Evolutionary conservation across 2,797 vertebrate genomes (phyloP), one percentile per base, ranked within the genome.

Genomic region (Columba guinea): DNA sequence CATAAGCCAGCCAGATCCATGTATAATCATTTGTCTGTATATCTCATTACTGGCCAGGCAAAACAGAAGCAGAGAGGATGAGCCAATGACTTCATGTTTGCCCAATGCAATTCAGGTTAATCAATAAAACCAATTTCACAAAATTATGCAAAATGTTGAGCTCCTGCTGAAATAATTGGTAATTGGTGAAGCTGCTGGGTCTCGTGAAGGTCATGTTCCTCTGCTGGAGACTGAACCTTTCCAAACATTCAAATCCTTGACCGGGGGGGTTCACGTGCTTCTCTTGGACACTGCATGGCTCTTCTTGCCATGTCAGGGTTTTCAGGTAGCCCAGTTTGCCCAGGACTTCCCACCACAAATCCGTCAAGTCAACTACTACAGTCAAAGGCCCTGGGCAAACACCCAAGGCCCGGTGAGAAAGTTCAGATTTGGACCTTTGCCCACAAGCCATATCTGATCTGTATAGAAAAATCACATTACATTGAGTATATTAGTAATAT

Each of bases 231-330:
- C 1, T 7, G 55, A 76, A 26, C 23, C 51, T 52, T 84, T 34
- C 28, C 21, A 34, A 14, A 35, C 27, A 23, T 9, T 32, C 56
- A 70, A 77, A 62, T 51, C 53, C 68, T 77, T 52, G 64, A 13
- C 13, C 0, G 0, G 3, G 37, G 30, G 11, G 23, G 34, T 37
- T 39, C 13, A 3, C 3, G 0, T 21, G 24, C n/a, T 71, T 58
- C 64, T 37, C 35, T 21, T 37, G 35, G 44, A 6, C 10, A 0
- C 14, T 7, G 13, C 44, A 16, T 24, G 21, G 65, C 41, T 62
- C 16, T 49, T 46, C 53, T 78, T 24, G 41, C 63, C 13, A 2
- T 34, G 49, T 32, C 63, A 34, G 52, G 32, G 48, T 20, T 92
- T 75, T 51, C 65, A 11, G 3, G 16, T 1, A 62, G 78, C 22